Percentiles rank a stretch among this genome's conserved stretches.
These are phyloP conservation scores for Menura novaehollandiae DNA, from an alignment of 2,113 vertebrate species.

Conservation along the genomic window DNA sequence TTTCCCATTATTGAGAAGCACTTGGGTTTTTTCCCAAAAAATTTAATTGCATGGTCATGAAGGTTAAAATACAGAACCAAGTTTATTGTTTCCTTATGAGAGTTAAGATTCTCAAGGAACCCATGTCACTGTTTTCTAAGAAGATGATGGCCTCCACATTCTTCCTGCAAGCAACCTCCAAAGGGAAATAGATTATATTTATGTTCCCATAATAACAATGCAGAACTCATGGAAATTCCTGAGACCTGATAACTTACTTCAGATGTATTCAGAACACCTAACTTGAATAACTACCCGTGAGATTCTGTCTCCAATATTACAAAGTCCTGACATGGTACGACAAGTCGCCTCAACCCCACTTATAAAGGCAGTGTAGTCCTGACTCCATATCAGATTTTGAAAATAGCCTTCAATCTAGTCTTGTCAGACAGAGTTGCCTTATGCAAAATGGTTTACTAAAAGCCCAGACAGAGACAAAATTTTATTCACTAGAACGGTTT, in stretches of 20 bases:
- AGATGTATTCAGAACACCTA: not conserved
- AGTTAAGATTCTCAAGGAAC: not conserved
- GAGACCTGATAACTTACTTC: not conserved
- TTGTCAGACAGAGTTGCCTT: not conserved
- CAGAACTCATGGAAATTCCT: not conserved
- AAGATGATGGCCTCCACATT: not conserved
- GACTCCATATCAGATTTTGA: not conserved
- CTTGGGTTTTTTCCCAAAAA: not conserved
- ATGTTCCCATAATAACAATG: accelerated
- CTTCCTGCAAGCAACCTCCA: not conserved
- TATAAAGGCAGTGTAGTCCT: not conserved
- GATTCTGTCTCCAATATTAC: not conserved
- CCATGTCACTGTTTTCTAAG: not conserved
- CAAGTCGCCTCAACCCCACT: not conserved
- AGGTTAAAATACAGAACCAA: not conserved
- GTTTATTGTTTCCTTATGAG: not conserved
- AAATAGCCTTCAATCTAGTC: not conserved
- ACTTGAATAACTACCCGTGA: too few species aligned
- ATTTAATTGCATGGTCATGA: not conserved
- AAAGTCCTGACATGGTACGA: not conserved
- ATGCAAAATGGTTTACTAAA: not conserved
- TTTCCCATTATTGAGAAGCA: not conserved
- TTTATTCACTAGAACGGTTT: not conserved
- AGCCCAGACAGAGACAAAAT: not conserved
- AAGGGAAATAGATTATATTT: not conserved